Evolutionary conservation across 92 coral and sea anemone species (phyloP), one percentile per base, ranked within the genome.

Genomic region (Zoanthus gigantus): DNA sequence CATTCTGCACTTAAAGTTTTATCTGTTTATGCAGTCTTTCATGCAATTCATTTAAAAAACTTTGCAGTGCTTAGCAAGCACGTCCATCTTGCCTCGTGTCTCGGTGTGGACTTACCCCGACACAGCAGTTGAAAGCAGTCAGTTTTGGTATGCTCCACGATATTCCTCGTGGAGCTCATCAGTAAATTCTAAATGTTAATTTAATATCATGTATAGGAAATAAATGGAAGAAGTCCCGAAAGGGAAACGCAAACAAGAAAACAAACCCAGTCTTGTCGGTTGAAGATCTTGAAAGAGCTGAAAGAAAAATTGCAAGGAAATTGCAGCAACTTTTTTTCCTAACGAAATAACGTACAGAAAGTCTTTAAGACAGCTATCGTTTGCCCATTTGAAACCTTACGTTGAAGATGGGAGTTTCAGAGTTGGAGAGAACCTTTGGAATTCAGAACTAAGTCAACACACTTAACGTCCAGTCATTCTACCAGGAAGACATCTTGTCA

Each of bases 341-440:
- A 84, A 83, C 79, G 88, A 89, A 85, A 34, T 79, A 79, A 78
- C 84, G 56, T 77, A 67, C 23, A 76, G 48, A 50, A 73, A 80
- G 76, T 72, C 81, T 63, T 13, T 72, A 74, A 66, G 65, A 66
- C 79, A 65, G 50, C 71, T 88, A 76, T 65, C 82, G 57, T 82
- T 91, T 61, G 91, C 86, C 82, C 76, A 84, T 68, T 84, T 91
- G 58, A 88, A 84, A 76, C 94, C 94, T 76, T 91, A 83, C 71
- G 82, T 77, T 73, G 79, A 73, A 8, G 87, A 83, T 56, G 92
- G 91, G 60, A 61, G 88, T 72, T 67, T 91, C 71, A 90, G 88
- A 57, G 89, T 89, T 54, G 92, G 92, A 44, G 89, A 85, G 77
- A 52, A 89, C 76, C 84, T 89, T 23, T 50, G 85, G 17, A 73